Evolutionary conservation across 2,888 invertebrate genomes (phyloP), one percentile per base, ranked within the genome.

Genomic region (Brachycybe producta): DNA sequence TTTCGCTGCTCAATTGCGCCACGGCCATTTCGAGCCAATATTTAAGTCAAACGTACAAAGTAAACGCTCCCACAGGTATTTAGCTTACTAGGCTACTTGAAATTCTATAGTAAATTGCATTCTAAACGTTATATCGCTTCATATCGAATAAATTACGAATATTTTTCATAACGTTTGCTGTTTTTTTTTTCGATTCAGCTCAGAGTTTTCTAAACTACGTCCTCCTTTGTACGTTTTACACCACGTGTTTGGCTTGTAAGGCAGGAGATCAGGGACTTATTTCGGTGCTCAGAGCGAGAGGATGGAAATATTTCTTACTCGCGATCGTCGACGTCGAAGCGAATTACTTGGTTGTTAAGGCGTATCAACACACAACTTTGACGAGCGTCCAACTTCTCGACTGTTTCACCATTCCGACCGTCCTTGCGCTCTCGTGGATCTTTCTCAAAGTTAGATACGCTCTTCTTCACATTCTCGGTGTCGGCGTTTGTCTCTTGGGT

Each of bases 241-340:
- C 82, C 40, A 80, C 82, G 51, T 77, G 79, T 66, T 68, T 86
- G 61, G 77, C 83, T 2, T 84, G 82, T 67, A 75, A 78, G 58
- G 76, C 78, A 54, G 72, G 71, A 5, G 75, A 76, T 39, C 69
- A 72, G 51, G 75, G 75, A 53, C 66, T 83, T 38, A 73, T 78
- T 57, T 73, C 76, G 42, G 74, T 79, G 40, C 67, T 84, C 56
- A 74, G 75, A 59, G 74, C 75, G 61, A 75, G 81, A 65, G 83
- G 79, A 62, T 84, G 82, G 81, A 75, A 84, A 57, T 79, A 87
- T 60, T 68, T 84, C 54, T 67, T 86, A 56, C 73, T 87, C 13
- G 83, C 85, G 27, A 67, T 79, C 44, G 74, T 85, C 54, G 87
- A 88, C 63, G 86, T 88, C n/a, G 84, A 86, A 69, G 86, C 86